Evolutionary conservation across 1,140 invertebrate species (phyloP), one percentile per base, ranked within the genome.

Genomic region (Cherax quadricarinatus): DNA sequence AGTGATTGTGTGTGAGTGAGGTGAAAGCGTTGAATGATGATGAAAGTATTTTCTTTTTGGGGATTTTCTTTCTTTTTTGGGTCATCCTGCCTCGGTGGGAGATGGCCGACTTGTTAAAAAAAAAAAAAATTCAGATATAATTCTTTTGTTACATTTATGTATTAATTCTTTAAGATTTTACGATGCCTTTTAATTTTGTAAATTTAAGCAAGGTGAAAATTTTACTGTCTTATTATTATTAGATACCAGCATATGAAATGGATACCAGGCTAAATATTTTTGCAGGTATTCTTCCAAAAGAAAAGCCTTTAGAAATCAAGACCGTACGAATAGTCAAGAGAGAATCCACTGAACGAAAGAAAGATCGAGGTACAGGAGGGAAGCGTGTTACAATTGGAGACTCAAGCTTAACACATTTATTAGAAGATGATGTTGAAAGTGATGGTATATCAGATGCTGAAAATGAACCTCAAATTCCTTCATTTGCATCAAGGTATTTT

Each of bases 321-420:
- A 99, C 98, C 1, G 98, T 99, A 48, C 96, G 98, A 87, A 98
- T 98, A 94, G 98, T 99, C 0, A 99, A 99, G 95, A 95, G 98
- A 49, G 98, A 98, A 94, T 98, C 98, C 48, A 98, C 98, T 95
- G 96, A 97, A 80, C 95, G 97, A 1, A 97, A 98, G 94, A 96
- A 97, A 86, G 97, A 98, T 41, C 92, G 93, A 12, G 88, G 81
- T 41, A 88, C 92, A 16, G 93, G 94, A 48, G 90, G 93, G 49
- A 94, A 94, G 16, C 93, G 93, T 21, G 94, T 94, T 5, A 91
- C 94, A 75, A 94, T 94, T 85, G 93, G 94, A 80, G 89, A 94
- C 4, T 94, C 93, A 30, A 93, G 82, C 79, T 75, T 93, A 21
- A 92, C 91, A 16, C 84, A 93, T 78, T 85, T 93, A 16, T 24